Conservation (phyloP, 2,888 invertebrate genomes). For the Perizoma flavofasciatum region DNA sequence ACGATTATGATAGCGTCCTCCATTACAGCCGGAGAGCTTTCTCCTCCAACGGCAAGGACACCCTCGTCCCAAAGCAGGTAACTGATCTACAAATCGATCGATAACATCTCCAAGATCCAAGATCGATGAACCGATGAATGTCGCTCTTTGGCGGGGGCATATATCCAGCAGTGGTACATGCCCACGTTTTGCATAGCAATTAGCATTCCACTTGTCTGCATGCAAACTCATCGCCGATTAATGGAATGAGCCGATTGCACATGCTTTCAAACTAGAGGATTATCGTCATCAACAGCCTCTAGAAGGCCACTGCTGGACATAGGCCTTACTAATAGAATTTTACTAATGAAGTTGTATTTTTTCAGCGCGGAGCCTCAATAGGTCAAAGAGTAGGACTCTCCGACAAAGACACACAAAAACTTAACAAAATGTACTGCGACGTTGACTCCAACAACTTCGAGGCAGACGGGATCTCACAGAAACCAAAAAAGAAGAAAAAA, state of each 20-base stretch:
- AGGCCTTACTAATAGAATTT: too few relatives aligned
- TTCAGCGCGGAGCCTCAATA: slow-evolving; percentile 73
- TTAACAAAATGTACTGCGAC: slow-evolving; percentile 84
- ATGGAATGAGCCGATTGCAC: too few relatives aligned
- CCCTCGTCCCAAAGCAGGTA: slow-evolving; percentile 85
- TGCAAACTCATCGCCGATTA: too few relatives aligned
- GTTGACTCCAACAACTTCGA: slow-evolving; percentile 56
- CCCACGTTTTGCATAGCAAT: too few relatives aligned
- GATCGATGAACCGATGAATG: too few relatives aligned
- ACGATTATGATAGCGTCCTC: slow-evolving; percentile 90
- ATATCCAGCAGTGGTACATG: too few relatives aligned
- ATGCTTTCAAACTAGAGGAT: too few relatives aligned
- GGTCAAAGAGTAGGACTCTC: slow-evolving; percentile 84
- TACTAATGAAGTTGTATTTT: neutral
- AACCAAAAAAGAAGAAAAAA: slow-evolving; percentile 57
- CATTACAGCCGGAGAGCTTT: slow-evolving; percentile 89
- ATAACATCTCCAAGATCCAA: too few relatives aligned
- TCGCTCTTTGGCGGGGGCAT: too few relatives aligned
- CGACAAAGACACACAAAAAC: slow-evolving; percentile 81
- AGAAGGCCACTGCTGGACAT: too few relatives aligned
- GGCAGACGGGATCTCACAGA: slow-evolving; percentile 57
- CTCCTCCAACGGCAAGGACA: slow-evolving; percentile 86
- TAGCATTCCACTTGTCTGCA: too few relatives aligned
- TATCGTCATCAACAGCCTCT: too few relatives aligned
- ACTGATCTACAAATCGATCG: slow-evolving; percentile 16